Evolutionary conservation across 2,888 invertebrate genomes (phyloP).

Genomic region (Lasius fuliginosus): DNA sequence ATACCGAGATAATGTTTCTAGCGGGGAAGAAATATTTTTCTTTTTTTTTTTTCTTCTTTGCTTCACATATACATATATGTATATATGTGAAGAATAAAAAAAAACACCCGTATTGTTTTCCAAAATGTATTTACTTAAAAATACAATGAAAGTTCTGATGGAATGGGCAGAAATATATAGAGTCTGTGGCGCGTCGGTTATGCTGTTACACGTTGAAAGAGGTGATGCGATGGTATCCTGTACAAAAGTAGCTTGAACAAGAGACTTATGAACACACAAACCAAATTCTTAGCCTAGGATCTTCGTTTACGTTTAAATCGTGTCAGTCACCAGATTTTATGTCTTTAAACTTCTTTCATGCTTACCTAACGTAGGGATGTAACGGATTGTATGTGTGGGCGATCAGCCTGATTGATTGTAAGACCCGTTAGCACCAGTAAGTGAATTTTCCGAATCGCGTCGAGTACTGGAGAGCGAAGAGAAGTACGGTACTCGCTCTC

Average conservation of each 20-base stretch:
- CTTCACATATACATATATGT: conserved; percentile 64
- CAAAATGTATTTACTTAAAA: conserved; percentile 83
- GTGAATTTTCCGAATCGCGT: conserved; percentile 68
- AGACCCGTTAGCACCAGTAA: conserved; percentile 78
- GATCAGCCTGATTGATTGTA: conserved; percentile 74
- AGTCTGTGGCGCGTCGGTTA: conserved; percentile 76
- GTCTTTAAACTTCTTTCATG: conserved; percentile 63
- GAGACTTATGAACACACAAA: conserved; percentile 80
- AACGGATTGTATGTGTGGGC: conserved; percentile 71
- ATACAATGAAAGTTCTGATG: conserved; percentile 82
- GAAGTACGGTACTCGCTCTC: conserved; percentile 43
- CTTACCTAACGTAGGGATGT: conserved; percentile 76
- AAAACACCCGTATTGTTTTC: conserved; percentile 73
- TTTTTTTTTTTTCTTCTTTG: conserved; percentile 30
- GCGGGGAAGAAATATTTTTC: conserved; percentile 68
- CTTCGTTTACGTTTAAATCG: conserved; percentile 69
- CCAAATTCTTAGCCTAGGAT: conserved; percentile 79
- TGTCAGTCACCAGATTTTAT: conserved; percentile 66
- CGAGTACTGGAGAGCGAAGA: conserved; percentile 65
- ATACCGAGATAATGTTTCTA: conserved; percentile 20
- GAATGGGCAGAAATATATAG: conserved; percentile 81
- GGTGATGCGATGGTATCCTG: conserved; percentile 79
- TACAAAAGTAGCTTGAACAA: conserved; percentile 80
- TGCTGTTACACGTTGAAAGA: conserved; percentile 74
- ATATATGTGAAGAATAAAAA: conserved; percentile 74